These are phyloP conservation scores for Bathynomus jamesi DNA, from an alignment of 1,140 invertebrate species.

Conservation along the genomic window DNA sequence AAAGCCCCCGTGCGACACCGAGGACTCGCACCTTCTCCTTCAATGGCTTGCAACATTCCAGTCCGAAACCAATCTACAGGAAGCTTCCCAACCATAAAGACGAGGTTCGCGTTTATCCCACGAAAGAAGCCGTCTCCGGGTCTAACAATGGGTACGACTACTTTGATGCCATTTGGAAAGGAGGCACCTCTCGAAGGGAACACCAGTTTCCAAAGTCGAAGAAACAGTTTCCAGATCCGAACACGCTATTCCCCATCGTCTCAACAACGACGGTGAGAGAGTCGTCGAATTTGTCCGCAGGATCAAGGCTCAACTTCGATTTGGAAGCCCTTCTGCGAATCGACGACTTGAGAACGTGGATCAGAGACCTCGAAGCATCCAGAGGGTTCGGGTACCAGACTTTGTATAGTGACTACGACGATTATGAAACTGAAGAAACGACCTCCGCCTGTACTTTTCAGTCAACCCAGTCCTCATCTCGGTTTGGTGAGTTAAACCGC, in stretches of 20 bases:
- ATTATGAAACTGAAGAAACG: slow-evolving; percentile 22
- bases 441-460: neutral
- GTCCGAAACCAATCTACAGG: too few species aligned
- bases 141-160: neutral
- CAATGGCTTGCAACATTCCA: too few species aligned
- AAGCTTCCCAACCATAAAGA: too few species aligned
- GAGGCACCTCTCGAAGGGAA: neutral
- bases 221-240: neutral
- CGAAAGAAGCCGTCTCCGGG: too few species aligned
- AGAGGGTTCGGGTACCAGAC: slow-evolving; percentile 31
- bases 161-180: neutral
- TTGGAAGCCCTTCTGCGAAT: slow-evolving; percentile 35
- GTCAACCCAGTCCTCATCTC: neutral
- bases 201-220: neutral
- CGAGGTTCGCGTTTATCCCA: too few species aligned
- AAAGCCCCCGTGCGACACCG: too few species aligned
- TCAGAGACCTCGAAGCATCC: slow-evolving; percentile 34
- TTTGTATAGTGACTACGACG: slow-evolving; percentile 36
- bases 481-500: neutral
- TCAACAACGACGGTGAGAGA: neutral
- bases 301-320: slow-evolving; percentile 12
- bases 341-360: slow-evolving; percentile 32
- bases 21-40: too few species aligned
- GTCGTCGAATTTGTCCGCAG: neutral
- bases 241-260: neutral